phyloP scores from a whole-genome alignment of 2,113 vertebrate genomes.

The Hypomesus transpacificus region DNA sequence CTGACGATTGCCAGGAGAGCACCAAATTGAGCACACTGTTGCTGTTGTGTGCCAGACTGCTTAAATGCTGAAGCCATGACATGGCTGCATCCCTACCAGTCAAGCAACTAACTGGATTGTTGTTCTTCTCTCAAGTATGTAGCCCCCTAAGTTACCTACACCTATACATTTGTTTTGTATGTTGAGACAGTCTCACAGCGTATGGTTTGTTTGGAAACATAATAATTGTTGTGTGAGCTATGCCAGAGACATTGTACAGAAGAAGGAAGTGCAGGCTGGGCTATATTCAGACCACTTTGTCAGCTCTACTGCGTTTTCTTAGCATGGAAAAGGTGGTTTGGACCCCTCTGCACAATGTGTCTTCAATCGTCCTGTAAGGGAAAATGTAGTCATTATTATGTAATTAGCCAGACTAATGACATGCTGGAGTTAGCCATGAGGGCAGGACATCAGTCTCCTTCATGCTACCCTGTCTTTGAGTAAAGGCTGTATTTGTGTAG shows the following conservation, averaged over 20 bases:
- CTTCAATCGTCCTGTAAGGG: conserved; percentile 55
- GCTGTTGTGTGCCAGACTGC: not conserved
- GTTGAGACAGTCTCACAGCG: conserved; percentile 17
- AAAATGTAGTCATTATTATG: conserved; percentile 74
- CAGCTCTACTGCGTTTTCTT: conserved; percentile 52
- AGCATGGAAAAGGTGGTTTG: conserved; percentile 47
- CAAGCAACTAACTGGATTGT: not conserved
- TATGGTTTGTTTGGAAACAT: conserved; percentile 21
- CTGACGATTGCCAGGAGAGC: not conserved
- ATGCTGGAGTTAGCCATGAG: conserved; percentile 61
- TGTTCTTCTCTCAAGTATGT: not conserved
- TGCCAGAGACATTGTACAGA: conserved; percentile 33
- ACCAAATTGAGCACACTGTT: not conserved
- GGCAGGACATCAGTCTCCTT: conserved; percentile 55
- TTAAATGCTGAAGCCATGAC: not conserved
- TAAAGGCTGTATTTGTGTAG: conserved; percentile 18
- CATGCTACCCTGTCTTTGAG: conserved; percentile 44
- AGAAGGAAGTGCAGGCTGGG: conserved; percentile 28
- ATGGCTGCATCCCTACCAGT: not conserved
- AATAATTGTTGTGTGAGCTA: conserved; percentile 22
- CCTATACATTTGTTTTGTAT: conserved; percentile 26
- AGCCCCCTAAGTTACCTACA: conserved; percentile 4
- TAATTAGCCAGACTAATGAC: conserved; percentile 71
- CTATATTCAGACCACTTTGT: conserved; percentile 40
- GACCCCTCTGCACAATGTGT: conserved; percentile 38